A percentile compares a stretch with the other conserved stretches of the same genome.
Conservation (phyloP, 1,140 invertebrate species). For the Sminthurinus signatus region DNA sequence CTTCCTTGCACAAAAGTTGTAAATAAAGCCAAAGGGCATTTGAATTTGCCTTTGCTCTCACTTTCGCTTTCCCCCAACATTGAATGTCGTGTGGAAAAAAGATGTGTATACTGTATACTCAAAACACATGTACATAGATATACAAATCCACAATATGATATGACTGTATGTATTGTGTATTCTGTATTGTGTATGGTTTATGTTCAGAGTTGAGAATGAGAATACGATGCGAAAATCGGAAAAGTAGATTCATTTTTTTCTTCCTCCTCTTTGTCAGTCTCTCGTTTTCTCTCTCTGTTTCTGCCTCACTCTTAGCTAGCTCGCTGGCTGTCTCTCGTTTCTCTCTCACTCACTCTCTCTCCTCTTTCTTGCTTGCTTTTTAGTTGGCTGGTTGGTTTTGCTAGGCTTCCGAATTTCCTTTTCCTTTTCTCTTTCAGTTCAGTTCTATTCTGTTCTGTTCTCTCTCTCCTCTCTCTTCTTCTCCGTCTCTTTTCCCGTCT, state of each 20-base stretch:
- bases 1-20: too few species aligned
- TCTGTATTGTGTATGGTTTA: too few species aligned
- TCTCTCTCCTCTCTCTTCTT: conserved; percentile 5
- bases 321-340: conserved; percentile 7
- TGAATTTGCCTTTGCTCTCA: background rate
- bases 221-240: conserved; percentile 11
- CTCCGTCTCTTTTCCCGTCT: background rate
- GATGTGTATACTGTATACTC: background rate
- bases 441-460: too few species aligned
- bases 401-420: conserved; percentile 20
- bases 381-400: conserved; percentile 9
- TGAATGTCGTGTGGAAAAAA: background rate
- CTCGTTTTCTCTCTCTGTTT: conserved; percentile 2
- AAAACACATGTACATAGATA: background rate
- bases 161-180: background rate
- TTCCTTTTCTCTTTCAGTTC: too few species aligned
- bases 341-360: background rate
- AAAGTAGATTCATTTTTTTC: conserved; percentile 19
- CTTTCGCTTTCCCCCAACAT: background rate
- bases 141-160: conserved; percentile 2
- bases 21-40: background rate
- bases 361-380: conserved; percentile 5
- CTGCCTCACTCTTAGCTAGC: conserved; percentile 1
- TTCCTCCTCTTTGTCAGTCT: conserved; percentile 17
- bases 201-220: background rate